Conservation (phyloP, 2,797 vertebrate species). For the Xenentodon cancila region DNA sequence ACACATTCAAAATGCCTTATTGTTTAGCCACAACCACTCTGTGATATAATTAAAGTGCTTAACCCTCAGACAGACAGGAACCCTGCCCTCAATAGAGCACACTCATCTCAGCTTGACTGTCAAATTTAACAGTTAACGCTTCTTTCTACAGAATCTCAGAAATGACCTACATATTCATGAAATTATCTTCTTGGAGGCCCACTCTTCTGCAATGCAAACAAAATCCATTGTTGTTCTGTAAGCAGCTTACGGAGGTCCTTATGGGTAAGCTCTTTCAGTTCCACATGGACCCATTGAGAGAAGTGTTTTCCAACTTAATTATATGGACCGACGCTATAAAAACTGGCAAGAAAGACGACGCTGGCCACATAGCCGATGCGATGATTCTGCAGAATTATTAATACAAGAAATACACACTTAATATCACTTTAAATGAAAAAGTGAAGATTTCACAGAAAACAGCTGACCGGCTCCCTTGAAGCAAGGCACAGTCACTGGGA, state of each 20-base stretch:
- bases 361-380: slow-evolving; percentile 8
- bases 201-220: slow-evolving; percentile 74
- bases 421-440: neutral
- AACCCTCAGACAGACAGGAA: slow-evolving; percentile 24
- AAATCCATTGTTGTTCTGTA: slow-evolving; percentile 68
- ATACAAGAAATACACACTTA: neutral
- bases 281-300: slow-evolving; percentile 12
- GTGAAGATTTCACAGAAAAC: neutral
- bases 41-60: slow-evolving; percentile 28
- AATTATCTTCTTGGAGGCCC: slow-evolving; percentile 59
- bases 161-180: slow-evolving; percentile 72
- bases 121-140: slow-evolving; percentile 30
- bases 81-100: slow-evolving; percentile 16
- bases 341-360: slow-evolving; percentile 8
- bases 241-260: slow-evolving; percentile 59
- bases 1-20: slow-evolving; percentile 18
- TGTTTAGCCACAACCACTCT: slow-evolving; percentile 15
- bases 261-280: slow-evolving; percentile 7
- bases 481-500: too few relatives aligned
- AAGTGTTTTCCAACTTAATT: slow-evolving; percentile 17
- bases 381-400: slow-evolving; percentile 8
- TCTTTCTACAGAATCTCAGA: slow-evolving; percentile 37
- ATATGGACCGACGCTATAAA: neutral
- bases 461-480: neutral
- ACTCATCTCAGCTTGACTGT: slow-evolving; percentile 17